Conservation (phyloP, 2,888 invertebrate genomes). For the Macrophya annulata region DNA sequence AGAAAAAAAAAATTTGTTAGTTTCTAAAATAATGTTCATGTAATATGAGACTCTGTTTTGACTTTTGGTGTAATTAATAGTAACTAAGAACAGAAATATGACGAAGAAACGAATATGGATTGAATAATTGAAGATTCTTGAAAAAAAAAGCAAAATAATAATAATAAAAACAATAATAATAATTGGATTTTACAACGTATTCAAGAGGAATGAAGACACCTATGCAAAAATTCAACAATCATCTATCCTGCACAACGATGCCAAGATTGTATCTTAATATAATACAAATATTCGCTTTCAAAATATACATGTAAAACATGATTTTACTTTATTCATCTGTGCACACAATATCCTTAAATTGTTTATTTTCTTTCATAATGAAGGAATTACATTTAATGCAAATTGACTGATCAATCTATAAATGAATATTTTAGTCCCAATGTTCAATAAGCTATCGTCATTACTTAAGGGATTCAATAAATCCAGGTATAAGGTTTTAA, state of each 20-base stretch:
- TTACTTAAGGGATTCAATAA: constrained; percentile 2
- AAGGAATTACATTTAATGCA: constrained; percentile 16
- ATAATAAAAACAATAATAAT: neutral
- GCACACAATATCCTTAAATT: constrained; percentile 74
- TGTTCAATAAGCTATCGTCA: constrained; percentile 30
- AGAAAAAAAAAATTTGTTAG: constrained; percentile 40
- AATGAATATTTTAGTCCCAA: constrained; percentile 29
- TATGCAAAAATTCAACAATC: constrained; percentile 65
- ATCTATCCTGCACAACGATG: constrained; percentile 71
- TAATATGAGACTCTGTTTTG: constrained; percentile 36
- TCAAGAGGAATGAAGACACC: constrained; percentile 61
- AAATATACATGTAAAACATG: constrained; percentile 75
- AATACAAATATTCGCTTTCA: constrained; percentile 75
- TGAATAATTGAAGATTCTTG: constrained; percentile 57
- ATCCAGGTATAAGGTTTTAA: neutral
- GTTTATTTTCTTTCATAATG: constrained; percentile 47
- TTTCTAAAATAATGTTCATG: constrained; percentile 49
- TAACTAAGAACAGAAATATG: constrained; percentile 32
- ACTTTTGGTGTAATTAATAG: constrained; percentile 55
- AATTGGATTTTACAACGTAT: constrained; percentile 31
- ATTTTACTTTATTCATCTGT: constrained; percentile 77
- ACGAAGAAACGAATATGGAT: constrained; percentile 52
- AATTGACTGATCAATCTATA: constrained; percentile 24
- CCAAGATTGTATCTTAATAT: constrained; percentile 75
- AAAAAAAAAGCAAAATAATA: constrained; percentile 25